Conservation (phyloP, 1,140 invertebrate species). For the Drosophila tani region DNA sequence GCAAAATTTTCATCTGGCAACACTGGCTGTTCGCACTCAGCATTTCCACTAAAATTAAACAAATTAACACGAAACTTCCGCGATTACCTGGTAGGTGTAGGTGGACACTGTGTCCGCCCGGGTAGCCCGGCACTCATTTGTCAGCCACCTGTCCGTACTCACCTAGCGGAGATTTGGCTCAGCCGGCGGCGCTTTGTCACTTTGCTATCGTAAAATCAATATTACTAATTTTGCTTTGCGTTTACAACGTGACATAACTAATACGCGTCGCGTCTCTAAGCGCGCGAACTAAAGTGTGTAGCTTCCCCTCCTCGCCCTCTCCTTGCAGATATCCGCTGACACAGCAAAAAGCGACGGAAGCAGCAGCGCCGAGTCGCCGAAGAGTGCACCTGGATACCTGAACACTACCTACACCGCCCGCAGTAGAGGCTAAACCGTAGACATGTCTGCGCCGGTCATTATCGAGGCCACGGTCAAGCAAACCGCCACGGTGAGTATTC, state of each 20-base stretch:
- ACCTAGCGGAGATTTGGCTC: background rate
- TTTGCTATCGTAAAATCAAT: slow-evolving; percentile 70
- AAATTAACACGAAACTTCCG: slow-evolving; percentile 20
- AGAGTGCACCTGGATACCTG: slow-evolving; percentile 35
- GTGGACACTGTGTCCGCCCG: no score
- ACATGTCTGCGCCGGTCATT: slow-evolving; percentile 89
- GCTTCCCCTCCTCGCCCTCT: background rate
- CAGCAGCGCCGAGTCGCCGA: slow-evolving; percentile 16
- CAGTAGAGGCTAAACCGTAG: slow-evolving; percentile 61
- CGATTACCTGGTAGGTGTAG: slow-evolving; percentile 35
- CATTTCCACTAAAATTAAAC: slow-evolving; percentile 21
- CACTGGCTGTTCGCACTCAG: background rate
- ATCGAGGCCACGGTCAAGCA: slow-evolving; percentile 91
- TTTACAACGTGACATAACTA: slow-evolving; percentile 72
- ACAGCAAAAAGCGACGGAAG: slow-evolving; percentile 37
- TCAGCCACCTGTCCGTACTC: no score
- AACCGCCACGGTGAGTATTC: slow-evolving; percentile 90
- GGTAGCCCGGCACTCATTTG: background rate
- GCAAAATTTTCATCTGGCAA: no score
- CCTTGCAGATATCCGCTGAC: slow-evolving; percentile 31
- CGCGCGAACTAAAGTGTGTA: slow-evolving; percentile 16
- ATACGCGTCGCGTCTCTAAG: slow-evolving; percentile 26
- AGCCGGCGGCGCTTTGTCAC: slow-evolving; percentile 52
- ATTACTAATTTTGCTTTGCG: slow-evolving; percentile 73
- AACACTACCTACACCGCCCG: slow-evolving; percentile 12